Evolutionary conservation across 2,797 vertebrate species (phyloP).

Genomic region (Sparus aurata): DNA sequence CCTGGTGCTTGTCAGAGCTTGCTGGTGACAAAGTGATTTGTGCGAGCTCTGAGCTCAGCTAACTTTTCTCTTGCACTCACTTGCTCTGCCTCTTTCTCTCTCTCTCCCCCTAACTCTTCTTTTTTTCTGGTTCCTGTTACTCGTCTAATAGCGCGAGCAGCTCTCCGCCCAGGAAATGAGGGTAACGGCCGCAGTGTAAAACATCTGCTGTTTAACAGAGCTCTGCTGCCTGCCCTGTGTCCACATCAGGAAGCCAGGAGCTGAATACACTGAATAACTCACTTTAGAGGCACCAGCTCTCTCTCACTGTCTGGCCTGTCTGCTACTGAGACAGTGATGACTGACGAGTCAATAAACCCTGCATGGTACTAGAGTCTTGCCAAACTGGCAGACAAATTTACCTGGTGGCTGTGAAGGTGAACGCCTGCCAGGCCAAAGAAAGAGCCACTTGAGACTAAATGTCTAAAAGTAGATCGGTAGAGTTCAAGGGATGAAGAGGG

Average conservation of each 20-base stretch:
- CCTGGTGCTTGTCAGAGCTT: slow-evolving; percentile 81
- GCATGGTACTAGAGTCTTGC: slow-evolving; percentile 58
- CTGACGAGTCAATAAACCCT: slow-evolving; percentile 72
- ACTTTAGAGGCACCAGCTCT: slow-evolving; percentile 38
- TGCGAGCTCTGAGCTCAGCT: slow-evolving; percentile 74
- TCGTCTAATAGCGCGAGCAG: slow-evolving; percentile 80
- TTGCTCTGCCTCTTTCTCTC: slow-evolving; percentile 54
- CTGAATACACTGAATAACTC: slow-evolving; percentile 51
- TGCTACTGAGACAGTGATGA: slow-evolving; percentile 42
- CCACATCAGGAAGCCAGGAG: slow-evolving; percentile 69
- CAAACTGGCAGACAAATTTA: slow-evolving; percentile 59
- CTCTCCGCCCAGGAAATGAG: slow-evolving; percentile 91
- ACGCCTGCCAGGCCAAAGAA: slow-evolving; percentile 38
- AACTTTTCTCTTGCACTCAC: slow-evolving; percentile 69
- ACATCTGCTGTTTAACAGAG: slow-evolving; percentile 82
- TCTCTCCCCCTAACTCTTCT: slow-evolving; percentile 33
- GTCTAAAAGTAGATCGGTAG: slow-evolving; percentile 65
- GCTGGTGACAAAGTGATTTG: slow-evolving; percentile 86
- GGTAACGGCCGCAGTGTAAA: slow-evolving; percentile 84
- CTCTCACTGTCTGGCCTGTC: slow-evolving; percentile 26
- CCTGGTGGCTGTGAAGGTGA: slow-evolving; percentile 63
- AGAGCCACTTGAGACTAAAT: slow-evolving; percentile 15
- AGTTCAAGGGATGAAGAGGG: slow-evolving; percentile 42
- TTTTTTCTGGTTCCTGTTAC: slow-evolving; percentile 84
- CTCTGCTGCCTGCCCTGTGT: slow-evolving; percentile 68